phyloP scores from a whole-genome alignment of 2,797 vertebrate genomes.

The Oophaga sylvatica region DNA sequence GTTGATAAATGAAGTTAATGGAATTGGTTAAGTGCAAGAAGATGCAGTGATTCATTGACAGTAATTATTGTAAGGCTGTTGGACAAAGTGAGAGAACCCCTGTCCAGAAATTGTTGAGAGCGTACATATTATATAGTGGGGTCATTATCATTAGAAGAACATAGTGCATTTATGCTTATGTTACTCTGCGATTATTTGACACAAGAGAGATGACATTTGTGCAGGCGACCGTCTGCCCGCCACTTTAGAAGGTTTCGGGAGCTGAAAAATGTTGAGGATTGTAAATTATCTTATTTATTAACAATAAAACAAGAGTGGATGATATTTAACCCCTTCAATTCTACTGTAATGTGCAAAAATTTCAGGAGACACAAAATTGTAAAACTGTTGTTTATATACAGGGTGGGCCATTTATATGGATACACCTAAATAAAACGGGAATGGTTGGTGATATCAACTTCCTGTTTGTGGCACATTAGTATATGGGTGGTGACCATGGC shows the following conservation, averaged over 20 bases:
- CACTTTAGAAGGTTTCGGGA: background rate
- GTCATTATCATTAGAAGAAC: conserved; percentile 14
- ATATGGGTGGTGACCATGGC: too few species aligned
- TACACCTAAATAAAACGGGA: too few species aligned
- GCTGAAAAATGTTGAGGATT: background rate
- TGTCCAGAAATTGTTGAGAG: conserved; percentile 7
- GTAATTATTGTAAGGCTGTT: conserved; percentile 32
- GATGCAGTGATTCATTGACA: conserved; percentile 31
- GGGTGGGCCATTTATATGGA: too few species aligned
- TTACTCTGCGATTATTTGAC: background rate
- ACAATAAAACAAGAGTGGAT: background rate
- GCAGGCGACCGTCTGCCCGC: background rate
- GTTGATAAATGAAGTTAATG: conserved; percentile 51
- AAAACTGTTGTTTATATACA: background rate
- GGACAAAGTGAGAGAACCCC: conserved; percentile 13
- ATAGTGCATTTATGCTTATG: background rate
- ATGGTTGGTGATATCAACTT: too few species aligned
- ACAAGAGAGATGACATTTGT: background rate
- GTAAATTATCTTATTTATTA: background rate
- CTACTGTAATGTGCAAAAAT: too few species aligned
- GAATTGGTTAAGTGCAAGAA: conserved; percentile 35
- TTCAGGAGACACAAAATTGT: background rate
- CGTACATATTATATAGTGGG: background rate
- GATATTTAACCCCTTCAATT: too few species aligned
- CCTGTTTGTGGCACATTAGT: too few species aligned